phyloP scores from a whole-genome alignment of 2,797 vertebrate genomes.

The Leuciscus waleckii region DNA sequence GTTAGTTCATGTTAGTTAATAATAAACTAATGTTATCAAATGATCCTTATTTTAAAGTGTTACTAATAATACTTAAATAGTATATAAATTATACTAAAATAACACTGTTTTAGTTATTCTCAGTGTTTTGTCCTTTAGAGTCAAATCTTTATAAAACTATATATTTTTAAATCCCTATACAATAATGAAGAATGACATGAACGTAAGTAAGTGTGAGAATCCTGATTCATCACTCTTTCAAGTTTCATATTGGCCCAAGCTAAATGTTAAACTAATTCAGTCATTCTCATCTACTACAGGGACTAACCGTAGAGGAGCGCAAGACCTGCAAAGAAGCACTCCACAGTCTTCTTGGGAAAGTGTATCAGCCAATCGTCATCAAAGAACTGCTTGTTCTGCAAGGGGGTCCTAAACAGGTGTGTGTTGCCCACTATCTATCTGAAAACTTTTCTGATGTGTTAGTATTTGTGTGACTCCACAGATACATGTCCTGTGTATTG shows the following conservation, averaged over 20 bases:
- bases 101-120: neutral
- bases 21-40: too few relatives aligned
- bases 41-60: too few relatives aligned
- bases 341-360: constrained; percentile 80
- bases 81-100: too few relatives aligned
- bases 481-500: neutral
- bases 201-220: neutral
- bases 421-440: neutral
- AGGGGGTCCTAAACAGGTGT: constrained; percentile 86
- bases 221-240: neutral
- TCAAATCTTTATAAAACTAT: neutral
- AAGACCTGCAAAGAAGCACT: constrained; percentile 76
- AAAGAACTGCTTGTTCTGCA: constrained; percentile 92
- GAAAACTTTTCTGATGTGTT: neutral
- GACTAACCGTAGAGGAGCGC: constrained; percentile 79
- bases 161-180: neutral
- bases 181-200: neutral
- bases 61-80: neutral
- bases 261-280: neutral
- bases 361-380: constrained; percentile 90
- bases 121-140: neutral
- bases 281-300: constrained; percentile 64
- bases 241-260: neutral
- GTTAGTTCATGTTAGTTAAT: too few relatives aligned
- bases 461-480: neutral